A percentile compares a stretch with the other conserved stretches of the same genome.
These are phyloP conservation scores for Amia ocellicauda DNA, from an alignment of 2,113 vertebrate species.

Conservation along the genomic window DNA sequence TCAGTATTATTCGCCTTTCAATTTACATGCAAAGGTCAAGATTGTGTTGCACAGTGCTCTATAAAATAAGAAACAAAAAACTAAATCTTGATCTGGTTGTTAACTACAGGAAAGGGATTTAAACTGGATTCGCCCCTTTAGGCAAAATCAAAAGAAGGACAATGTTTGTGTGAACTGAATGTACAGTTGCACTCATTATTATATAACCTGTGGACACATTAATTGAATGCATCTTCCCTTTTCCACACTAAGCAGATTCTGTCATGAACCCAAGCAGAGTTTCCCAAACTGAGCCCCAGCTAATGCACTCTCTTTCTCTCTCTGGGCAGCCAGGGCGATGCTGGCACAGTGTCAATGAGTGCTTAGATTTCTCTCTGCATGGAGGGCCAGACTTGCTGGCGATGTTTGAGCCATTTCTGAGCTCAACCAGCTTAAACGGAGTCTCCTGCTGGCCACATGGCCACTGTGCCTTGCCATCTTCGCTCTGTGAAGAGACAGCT, in stretches of 20 bases:
- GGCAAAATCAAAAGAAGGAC: not conserved
- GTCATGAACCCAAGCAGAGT: conserved; percentile 33
- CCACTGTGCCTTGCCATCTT: conserved; percentile 54
- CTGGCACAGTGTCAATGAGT: conserved; percentile 57
- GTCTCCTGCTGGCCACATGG: conserved; percentile 60
- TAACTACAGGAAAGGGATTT: not conserved
- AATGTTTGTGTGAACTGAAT: not conserved
- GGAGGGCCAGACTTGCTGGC: conserved; percentile 61
- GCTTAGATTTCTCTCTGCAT: conserved; percentile 51
- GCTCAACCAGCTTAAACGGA: conserved; percentile 54
- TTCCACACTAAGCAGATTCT: conserved; percentile 16
- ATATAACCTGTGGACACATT: conserved; percentile 1
- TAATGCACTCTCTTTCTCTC: not conserved
- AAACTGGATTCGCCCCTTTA: not conserved
- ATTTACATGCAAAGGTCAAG: no score
- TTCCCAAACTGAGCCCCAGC: conserved; percentile 9
- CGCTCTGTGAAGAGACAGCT: conserved; percentile 29
- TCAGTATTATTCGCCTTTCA: no score
- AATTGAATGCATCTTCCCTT: conserved; percentile 20
- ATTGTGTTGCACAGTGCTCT: no score
- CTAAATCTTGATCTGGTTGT: not conserved
- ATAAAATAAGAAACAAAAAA: not conserved
- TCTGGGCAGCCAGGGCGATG: conserved; percentile 42
- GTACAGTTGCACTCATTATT: conserved; percentile 14
- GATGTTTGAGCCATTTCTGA: conserved; percentile 56